Evolutionary conservation across 2,888 invertebrate genomes (phyloP), one percentile per base, ranked within the genome.

Genomic region (Apamea monoglypha): DNA sequence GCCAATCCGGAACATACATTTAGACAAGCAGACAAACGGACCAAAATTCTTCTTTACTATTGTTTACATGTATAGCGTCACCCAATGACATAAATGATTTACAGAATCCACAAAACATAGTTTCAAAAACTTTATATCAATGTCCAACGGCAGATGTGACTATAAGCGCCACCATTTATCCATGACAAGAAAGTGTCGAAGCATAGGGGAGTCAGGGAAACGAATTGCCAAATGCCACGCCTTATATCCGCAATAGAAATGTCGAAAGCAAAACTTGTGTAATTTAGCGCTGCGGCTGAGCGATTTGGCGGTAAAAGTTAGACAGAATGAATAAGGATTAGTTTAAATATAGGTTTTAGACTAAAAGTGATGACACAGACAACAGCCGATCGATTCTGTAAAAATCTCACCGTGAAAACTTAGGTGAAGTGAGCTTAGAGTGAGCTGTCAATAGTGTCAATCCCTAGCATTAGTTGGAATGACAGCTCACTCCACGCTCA

Each of bases 141-240:
- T 75, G 44, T 77, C 0, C 21, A 73, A 36, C 50, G 29, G 63
- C 59, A 78, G 61, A 81, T 63, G 73, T 75, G 73, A 53, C 53
- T 68, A 10, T 63, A 61, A 83, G 66, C 67, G 67, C 44, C 44
- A 44, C 67, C 66, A 78, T 84, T 81, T 78, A 74, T 86, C 87
- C 74, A 47, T 53, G 85, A 84, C 85, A 76, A 81, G 82, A 81
- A 87, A 78, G 76, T 81, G 87, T 84, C 76, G 59, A 87, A 87
- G 63, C 50, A 81, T 75, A 77, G n/a, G 67, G 40, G 61, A 73
- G 68, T 18, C 50, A 74, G 56, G 76, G 21, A 63, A 81, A 81
- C 72, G 36, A 36, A 86, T 87, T 81, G 69, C 75, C 32, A 81
- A 77, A 83, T 75, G 67, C 73, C 87, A 80, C 81, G 84, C 84